These are phyloP conservation scores for Picathartes gymnocephalus DNA, from an alignment of 2,113 vertebrate genomes.

Conservation along the genomic window DNA sequence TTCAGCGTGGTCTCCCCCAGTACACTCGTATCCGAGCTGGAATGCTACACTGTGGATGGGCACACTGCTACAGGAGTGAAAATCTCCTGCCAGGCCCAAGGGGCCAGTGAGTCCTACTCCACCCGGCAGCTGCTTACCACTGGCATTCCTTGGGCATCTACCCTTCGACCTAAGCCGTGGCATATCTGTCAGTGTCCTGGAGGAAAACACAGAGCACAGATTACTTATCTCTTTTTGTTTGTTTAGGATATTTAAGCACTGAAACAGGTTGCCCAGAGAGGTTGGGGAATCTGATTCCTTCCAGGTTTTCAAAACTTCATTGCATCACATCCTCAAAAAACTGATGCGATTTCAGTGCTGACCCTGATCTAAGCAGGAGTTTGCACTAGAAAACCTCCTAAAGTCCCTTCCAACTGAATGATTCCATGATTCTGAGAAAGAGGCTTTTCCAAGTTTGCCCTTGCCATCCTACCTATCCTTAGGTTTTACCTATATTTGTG, in stretches of 20 bases:
- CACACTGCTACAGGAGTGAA: background rate
- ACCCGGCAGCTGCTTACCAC: background rate
- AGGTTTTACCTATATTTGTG: background rate
- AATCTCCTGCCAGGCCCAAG: background rate
- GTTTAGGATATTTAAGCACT: background rate
- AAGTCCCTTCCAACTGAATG: background rate
- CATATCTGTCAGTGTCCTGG: background rate
- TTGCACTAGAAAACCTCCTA: background rate
- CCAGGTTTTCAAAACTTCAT: background rate
- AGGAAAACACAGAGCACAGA: background rate
- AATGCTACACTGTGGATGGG: background rate
- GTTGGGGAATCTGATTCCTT: accelerated
- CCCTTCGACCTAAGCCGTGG: accelerated
- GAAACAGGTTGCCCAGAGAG: background rate
- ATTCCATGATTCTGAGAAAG: background rate
- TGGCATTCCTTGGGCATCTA: background rate
- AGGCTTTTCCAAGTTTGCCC: background rate
- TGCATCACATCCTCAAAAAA: background rate
- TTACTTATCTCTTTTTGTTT: background rate
- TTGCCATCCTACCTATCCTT: background rate
- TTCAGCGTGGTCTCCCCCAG: background rate
- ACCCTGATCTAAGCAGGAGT: background rate
- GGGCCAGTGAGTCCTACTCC: background rate
- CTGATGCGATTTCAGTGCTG: background rate
- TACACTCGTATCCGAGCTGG: background rate